phyloP scores from a whole-genome alignment of 2,888 invertebrate genomes.

The Spialia ferax region DNA sequence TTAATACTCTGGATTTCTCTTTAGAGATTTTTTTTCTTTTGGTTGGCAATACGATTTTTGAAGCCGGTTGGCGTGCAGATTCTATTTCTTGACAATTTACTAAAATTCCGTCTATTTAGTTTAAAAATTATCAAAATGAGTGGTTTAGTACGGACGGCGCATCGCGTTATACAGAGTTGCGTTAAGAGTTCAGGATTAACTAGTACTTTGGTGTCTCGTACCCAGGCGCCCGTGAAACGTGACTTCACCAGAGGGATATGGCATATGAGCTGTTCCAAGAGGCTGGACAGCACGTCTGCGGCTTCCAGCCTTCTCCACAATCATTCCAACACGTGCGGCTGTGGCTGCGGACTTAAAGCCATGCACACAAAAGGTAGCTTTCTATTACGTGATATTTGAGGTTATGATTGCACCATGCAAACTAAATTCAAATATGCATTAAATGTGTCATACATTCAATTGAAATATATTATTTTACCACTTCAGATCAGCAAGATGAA shows the following conservation, averaged over 20 bases:
- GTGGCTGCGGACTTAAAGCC: constrained; percentile 88
- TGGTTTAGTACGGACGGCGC: constrained; percentile 88
- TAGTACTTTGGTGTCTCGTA: constrained; percentile 69
- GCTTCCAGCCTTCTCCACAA: constrained; percentile 78
- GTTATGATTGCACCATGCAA: constrained; percentile 69
- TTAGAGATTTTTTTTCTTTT: no score
- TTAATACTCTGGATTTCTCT: no score
- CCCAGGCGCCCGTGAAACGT: constrained; percentile 82
- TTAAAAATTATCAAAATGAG: constrained; percentile 81
- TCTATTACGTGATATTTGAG: constrained; percentile 44
- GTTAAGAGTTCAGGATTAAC: constrained; percentile 70
- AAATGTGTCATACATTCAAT: not conserved
- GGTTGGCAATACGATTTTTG: constrained; percentile 7
- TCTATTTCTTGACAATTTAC: constrained; percentile 12
- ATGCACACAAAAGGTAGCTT: constrained; percentile 90
- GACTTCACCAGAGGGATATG: constrained; percentile 90
- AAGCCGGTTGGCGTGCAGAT: constrained; percentile 10
- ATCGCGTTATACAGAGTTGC: constrained; percentile 79
- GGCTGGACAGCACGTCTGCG: constrained; percentile 64
- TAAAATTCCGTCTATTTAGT: not conserved
- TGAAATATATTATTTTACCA: not conserved
- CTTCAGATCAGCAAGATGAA: constrained; percentile 63
- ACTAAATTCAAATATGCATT: constrained; percentile 38
- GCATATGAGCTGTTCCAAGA: constrained; percentile 88
- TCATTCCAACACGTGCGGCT: constrained; percentile 88